Conservation (phyloP, 2,888 invertebrate genomes). For the Therioaphis trifolii region DNA sequence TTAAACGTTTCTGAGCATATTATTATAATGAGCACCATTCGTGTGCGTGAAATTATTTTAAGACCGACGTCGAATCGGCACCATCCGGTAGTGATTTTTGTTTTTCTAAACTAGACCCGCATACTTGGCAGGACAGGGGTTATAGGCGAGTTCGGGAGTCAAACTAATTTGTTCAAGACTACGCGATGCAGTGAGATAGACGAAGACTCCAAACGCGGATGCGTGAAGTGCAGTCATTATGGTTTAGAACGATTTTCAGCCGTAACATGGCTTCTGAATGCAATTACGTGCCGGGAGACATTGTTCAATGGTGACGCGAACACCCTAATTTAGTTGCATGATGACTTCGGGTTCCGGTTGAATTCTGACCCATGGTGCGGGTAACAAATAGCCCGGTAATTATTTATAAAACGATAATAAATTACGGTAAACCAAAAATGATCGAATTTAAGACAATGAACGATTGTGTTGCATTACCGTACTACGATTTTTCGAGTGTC, state of each 20-base stretch:
- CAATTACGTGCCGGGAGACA: constrained; percentile 5
- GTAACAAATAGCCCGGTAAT: background rate
- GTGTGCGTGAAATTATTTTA: background rate
- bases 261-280: constrained; percentile 4
- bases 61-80: background rate
- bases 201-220: constrained; percentile 8
- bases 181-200: background rate
- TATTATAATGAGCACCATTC: too few relatives aligned
- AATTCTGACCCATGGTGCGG: background rate
- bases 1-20: background rate
- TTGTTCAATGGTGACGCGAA: background rate
- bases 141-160: background rate
- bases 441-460: constrained; percentile 19
- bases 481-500: too few relatives aligned
- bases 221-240: constrained; percentile 9
- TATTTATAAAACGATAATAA: constrained; percentile 10
- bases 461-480: too few relatives aligned
- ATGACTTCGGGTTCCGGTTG: constrained; percentile 51
- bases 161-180: background rate
- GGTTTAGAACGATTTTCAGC: constrained; percentile 5
- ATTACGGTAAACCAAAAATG: background rate
- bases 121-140: background rate
- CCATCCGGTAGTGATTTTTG: background rate
- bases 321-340: constrained; percentile 53
- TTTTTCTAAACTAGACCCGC: background rate